phyloP scores from a whole-genome alignment of 2,797 vertebrate species.

The Clarias laeviceps region DNA sequence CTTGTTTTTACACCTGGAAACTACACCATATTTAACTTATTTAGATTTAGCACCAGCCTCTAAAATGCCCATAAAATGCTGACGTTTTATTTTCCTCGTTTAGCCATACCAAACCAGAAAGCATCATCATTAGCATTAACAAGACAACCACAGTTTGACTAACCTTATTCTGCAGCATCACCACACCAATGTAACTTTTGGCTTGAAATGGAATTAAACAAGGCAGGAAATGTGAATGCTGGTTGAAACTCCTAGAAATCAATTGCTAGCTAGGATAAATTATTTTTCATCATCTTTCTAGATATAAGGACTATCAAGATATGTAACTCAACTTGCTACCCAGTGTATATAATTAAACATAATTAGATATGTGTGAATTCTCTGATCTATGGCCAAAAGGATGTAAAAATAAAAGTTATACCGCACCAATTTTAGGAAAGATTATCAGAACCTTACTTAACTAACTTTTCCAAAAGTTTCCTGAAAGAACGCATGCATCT shows the following conservation, averaged over 20 bases:
- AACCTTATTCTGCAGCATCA: neutral
- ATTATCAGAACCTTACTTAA: neutral
- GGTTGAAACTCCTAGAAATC: neutral
- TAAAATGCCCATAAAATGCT: neutral
- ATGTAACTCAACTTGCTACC: neutral
- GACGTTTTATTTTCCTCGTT: constrained; percentile 15
- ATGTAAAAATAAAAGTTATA: neutral
- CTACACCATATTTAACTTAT: neutral
- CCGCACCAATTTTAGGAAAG: neutral
- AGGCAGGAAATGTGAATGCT: neutral
- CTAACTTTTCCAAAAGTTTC: neutral
- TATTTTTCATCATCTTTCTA: neutral
- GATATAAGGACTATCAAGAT: neutral
- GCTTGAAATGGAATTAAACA: neutral
- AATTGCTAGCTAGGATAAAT: neutral
- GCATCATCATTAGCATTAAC: neutral
- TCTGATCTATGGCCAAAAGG: neutral
- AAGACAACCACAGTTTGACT: neutral
- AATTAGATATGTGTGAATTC: neutral
- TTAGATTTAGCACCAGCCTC: neutral
- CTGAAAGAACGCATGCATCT: neutral
- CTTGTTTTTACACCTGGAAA: neutral
- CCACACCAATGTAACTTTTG: neutral
- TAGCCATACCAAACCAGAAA: neutral
- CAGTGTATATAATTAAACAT: neutral